Base-by-base conservation (phyloP, 1,140 invertebrate species). In the Charaxes varanes region DNA sequence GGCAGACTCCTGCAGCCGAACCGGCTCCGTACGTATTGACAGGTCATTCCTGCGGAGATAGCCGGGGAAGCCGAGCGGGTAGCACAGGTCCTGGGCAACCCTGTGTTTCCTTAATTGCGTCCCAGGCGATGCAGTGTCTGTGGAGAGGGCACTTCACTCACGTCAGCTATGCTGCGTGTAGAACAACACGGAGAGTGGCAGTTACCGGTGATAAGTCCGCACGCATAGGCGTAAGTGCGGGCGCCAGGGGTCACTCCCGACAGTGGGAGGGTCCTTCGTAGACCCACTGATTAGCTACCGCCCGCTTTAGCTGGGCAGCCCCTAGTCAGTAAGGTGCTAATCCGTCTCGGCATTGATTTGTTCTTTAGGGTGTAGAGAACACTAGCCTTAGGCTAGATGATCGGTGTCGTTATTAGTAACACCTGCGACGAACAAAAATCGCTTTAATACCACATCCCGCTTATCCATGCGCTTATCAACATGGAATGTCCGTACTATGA, bases 241-340 rank as follows among this genome's bases (percentile, higher is more conserved):
- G 16, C 40, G 40, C 40, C 35, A 50, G 50, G 49, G 42, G 42
- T 52, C 36, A 37, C 34, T 45, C 27, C 23, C 19, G 49, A 36
- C 37, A 41, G 49, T 53, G 21, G 41, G 49, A 46, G 37, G 22
- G 37, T 42, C 37, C 49, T 41, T 52, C 49, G 42, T 15, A 26
- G 37, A 7, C 27, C 33, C 37, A 45, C 10, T 46, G 49, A 41
- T 14, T 33, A 42, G 42, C 37, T 41, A 52, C 37, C 44, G 43
- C 43, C 38, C 18, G 50, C 50, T 28, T 40, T 6, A 53, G 34
- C 43, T 43, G 50, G 50, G 50, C 40, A 53, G 40, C 43, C 43
- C 43, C 47, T 33, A 18, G 47, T 10, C 47, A 42, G 14, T 50
- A 50, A 43, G 47, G 41, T 51, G 41, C 41, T 35, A 24, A 21